Evolutionary conservation across 1,140 invertebrate genomes (phyloP).

Genomic region (Belonocnema kinseyi): DNA sequence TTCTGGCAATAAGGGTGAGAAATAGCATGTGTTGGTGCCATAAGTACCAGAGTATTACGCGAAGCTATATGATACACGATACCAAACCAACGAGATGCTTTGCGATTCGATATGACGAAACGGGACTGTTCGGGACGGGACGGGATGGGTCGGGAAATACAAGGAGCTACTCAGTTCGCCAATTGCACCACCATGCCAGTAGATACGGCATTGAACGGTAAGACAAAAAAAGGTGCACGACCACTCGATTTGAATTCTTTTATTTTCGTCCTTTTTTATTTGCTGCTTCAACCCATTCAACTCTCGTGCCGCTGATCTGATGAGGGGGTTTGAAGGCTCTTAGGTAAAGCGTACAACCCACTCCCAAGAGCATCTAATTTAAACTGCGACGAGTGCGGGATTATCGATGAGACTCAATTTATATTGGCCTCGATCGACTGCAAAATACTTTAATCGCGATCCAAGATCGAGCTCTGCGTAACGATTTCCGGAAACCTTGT

Average conservation of each 20-base stretch:
- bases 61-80: not conserved
- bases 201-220: not conserved
- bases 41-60: constrained; percentile 36
- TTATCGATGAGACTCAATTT: constrained; percentile 27
- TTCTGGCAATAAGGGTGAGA: constrained; percentile 63
- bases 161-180: not conserved
- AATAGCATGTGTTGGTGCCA: constrained; percentile 57
- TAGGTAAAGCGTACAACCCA: constrained; percentile 6
- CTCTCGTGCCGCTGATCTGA: constrained; percentile 6
- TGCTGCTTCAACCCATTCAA: not conserved
- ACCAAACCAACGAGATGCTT: not conserved
- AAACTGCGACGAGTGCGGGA: constrained; percentile 18
- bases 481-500: constrained; percentile 9
- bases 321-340: constrained; percentile 4
- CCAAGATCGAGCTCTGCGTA: constrained; percentile 23
- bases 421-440: constrained; percentile 16
- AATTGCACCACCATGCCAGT: constrained; percentile 4
- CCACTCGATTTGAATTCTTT: not conserved
- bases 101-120: not conserved
- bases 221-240: not conserved
- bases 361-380: constrained; percentile 23
- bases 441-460: constrained; percentile 22
- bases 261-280: not conserved
- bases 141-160: not conserved
- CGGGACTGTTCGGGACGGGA: not conserved